Evolutionary conservation across 2,113 vertebrate genomes (phyloP).

Genomic region (Microcebus lehilahytsara): DNA sequence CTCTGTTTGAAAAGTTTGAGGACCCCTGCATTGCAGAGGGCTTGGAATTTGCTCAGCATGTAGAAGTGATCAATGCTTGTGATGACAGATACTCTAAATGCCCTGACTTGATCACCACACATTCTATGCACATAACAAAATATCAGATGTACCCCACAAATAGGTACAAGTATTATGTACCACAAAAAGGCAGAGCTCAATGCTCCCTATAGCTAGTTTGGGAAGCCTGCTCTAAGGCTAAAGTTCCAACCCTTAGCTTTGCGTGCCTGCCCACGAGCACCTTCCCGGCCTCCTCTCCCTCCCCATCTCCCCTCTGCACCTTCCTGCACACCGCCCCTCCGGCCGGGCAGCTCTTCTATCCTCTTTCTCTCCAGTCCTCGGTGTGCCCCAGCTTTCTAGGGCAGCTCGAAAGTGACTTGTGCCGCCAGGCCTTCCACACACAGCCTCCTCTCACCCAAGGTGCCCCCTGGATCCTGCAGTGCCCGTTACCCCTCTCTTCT

Average conservation of each 20-base stretch:
- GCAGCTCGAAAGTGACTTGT: neutral
- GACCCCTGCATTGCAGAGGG: too few relatives aligned
- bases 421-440: neutral
- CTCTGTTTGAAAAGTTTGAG: too few relatives aligned
- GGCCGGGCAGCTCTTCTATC: neutral
- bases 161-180: too few relatives aligned
- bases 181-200: neutral
- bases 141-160: too few relatives aligned
- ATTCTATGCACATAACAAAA: too few relatives aligned
- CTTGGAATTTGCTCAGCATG: too few relatives aligned
- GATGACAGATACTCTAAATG: too few relatives aligned
- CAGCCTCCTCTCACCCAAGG: fast-evolving
- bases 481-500: neutral
- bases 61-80: too few relatives aligned
- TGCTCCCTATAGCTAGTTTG: neutral
- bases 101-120: too few relatives aligned
- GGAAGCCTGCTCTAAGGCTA: neutral
- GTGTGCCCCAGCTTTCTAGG: neutral
- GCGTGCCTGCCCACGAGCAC: too few relatives aligned
- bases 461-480: neutral
- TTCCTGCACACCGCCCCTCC: fast-evolving
- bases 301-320: neutral
- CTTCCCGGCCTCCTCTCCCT: neutral
- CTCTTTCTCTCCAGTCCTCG: neutral
- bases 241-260: neutral